Percentiles rank a stretch among this genome's conserved stretches.
These are phyloP conservation scores for Pandemis corylana DNA, from an alignment of 2,888 invertebrate genomes.

Conservation along the genomic window DNA sequence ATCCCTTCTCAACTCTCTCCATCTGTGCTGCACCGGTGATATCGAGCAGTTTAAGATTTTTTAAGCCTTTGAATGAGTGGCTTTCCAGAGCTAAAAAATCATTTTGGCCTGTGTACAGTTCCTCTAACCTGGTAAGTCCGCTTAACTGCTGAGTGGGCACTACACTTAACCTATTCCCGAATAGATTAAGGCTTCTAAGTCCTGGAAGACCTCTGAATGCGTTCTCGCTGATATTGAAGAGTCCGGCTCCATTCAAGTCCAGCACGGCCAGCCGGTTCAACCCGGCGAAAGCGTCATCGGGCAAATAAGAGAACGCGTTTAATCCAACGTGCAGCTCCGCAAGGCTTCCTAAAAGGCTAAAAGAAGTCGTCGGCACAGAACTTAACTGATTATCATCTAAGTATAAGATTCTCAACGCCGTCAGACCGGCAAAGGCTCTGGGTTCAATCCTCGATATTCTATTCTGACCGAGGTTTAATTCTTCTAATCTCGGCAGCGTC, in stretches of 20 bases:
- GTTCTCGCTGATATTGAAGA: slow-evolving; percentile 90
- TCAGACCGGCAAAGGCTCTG: slow-evolving; percentile 90
- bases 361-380: slow-evolving; percentile 90
- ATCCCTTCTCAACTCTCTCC: slow-evolving; percentile 89
- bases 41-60: slow-evolving; percentile 90
- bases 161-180: slow-evolving; percentile 90
- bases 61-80: slow-evolving; percentile 91
- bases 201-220: slow-evolving; percentile 91
- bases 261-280: slow-evolving; percentile 90
- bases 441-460: slow-evolving; percentile 92
- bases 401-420: slow-evolving; percentile 91
- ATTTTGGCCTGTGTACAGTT: slow-evolving; percentile 93
- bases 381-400: slow-evolving; percentile 93
- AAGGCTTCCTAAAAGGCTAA: slow-evolving; percentile 89
- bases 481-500: slow-evolving; percentile 90
- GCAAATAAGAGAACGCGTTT: slow-evolving; percentile 91
- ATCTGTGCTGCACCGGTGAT: slow-evolving; percentile 91
- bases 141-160: slow-evolving; percentile 92
- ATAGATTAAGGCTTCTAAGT: slow-evolving; percentile 90
- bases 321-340: slow-evolving; percentile 94
- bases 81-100: slow-evolving; percentile 89
- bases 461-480: slow-evolving; percentile 94
- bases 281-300: slow-evolving; percentile 91
- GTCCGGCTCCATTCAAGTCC: slow-evolving; percentile 92
- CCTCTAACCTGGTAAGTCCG: slow-evolving; percentile 89